These are phyloP conservation scores for Phylloscopus whistleri DNA, from an alignment of 2,113 vertebrate species.

Conservation along the genomic window DNA sequence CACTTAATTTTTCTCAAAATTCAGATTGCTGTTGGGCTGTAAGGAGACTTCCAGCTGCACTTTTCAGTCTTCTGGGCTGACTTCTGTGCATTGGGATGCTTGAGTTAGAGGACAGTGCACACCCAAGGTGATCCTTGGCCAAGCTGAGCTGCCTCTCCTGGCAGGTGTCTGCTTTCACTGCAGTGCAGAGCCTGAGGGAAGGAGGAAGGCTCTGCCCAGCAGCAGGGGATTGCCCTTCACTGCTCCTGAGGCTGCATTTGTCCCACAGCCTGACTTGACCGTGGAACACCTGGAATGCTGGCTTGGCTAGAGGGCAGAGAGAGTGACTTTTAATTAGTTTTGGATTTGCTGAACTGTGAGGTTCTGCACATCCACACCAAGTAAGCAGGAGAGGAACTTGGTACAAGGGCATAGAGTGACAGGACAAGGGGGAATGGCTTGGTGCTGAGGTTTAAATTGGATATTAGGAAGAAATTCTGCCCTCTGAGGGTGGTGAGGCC, in stretches of 20 bases:
- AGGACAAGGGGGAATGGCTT: neutral
- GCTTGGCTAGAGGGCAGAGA: neutral
- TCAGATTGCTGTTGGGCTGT: neutral
- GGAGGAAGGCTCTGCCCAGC: fast-evolving
- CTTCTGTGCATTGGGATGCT: neutral
- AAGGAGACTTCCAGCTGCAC: neutral
- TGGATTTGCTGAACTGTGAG: neutral
- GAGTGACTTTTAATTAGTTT: neutral
- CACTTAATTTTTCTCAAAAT: neutral
- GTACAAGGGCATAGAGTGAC: too few species aligned
- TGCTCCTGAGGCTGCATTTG: neutral
- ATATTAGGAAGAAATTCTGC: neutral
- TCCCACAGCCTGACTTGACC: neutral
- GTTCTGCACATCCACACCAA: neutral
- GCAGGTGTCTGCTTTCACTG: neutral
- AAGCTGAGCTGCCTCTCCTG: neutral
- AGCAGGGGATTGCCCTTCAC: neutral
- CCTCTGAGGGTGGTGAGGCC: neutral
- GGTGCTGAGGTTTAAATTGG: neutral
- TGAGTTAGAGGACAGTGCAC: neutral
- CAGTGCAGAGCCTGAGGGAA: neutral
- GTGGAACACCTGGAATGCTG: neutral
- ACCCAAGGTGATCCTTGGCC: neutral
- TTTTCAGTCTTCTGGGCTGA: neutral
- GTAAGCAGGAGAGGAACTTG: neutral